phyloP scores from a whole-genome alignment of 2,797 vertebrate species.

The Acropternis orthonyx region DNA sequence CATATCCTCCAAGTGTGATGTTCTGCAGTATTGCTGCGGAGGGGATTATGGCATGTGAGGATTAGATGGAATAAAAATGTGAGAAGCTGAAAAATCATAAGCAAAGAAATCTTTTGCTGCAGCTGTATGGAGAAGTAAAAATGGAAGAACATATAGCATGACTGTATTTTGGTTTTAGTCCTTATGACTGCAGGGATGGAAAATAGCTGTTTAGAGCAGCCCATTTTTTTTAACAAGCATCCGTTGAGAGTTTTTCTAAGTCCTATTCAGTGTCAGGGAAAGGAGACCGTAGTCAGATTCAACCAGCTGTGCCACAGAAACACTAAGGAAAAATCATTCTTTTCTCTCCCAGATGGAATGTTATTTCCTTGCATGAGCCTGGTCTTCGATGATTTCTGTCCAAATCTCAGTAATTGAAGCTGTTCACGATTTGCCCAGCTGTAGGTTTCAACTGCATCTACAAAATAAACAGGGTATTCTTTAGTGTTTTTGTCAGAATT shows the following conservation, averaged over 20 bases:
- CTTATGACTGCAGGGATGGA: background rate
- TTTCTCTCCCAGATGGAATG: background rate
- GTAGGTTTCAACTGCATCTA: background rate
- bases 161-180: background rate
- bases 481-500: background rate
- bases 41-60: background rate
- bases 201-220: background rate
- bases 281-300: background rate
- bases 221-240: background rate
- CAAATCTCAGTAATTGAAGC: background rate
- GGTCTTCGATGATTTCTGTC: background rate
- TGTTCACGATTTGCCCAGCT: background rate
- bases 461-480: background rate
- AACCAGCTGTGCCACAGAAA: conserved; percentile 7
- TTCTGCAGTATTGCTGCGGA: background rate
- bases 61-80: background rate
- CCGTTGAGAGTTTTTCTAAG: background rate
- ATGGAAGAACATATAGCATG: background rate
- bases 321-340: background rate
- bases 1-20: background rate
- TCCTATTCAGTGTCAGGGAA: background rate
- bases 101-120: background rate
- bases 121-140: background rate
- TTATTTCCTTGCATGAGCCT: background rate
- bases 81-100: background rate